These are phyloP conservation scores for Microctenopoma steveboyesi DNA, from an alignment of 2,797 vertebrate genomes.

Conservation along the genomic window DNA sequence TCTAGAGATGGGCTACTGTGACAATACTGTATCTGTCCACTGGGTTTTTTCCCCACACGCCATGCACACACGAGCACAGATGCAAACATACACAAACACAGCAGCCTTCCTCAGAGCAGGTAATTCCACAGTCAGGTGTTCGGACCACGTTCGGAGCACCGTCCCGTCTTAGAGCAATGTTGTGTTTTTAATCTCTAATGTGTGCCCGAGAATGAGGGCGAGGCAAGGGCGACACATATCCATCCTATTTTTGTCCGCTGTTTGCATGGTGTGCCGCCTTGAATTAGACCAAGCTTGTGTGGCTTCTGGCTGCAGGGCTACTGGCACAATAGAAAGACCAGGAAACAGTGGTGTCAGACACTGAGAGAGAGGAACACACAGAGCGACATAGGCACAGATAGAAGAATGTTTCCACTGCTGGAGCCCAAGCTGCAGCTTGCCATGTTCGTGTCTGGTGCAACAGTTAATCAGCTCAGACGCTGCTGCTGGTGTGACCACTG, in stretches of 20 bases:
- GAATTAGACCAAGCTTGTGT: conserved; percentile 75
- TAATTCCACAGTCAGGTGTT: conserved; percentile 55
- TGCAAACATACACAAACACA: conserved; percentile 21
- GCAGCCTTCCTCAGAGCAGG: conserved; percentile 35
- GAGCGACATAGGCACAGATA: conserved; percentile 70
- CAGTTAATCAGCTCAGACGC: conserved; percentile 65
- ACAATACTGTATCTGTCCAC: conserved; percentile 63
- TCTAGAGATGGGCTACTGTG: conserved; percentile 68
- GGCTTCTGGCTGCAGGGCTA: conserved; percentile 66
- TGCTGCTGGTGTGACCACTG: conserved; percentile 67
- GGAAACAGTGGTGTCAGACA: conserved; percentile 60
- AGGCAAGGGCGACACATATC: conserved; percentile 34
- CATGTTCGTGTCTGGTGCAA: conserved; percentile 52
- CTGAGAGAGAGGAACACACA: conserved; percentile 60
- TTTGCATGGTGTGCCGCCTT: conserved; percentile 75
- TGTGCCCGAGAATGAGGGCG: conserved; percentile 31
- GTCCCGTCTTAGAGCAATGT: conserved; percentile 23
- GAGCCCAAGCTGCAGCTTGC: conserved; percentile 46
- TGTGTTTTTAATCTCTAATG: conserved; percentile 55
- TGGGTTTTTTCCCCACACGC: conserved; percentile 33
- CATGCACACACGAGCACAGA: conserved; percentile 22
- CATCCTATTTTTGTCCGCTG: conserved; percentile 71
- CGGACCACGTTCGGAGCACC: conserved; percentile 30
- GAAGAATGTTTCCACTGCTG: conserved; percentile 72
- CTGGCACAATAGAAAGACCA: conserved; percentile 66